Evolutionary conservation across 1,140 invertebrate species (phyloP).

Genomic region (Bombus difficillimus): DNA sequence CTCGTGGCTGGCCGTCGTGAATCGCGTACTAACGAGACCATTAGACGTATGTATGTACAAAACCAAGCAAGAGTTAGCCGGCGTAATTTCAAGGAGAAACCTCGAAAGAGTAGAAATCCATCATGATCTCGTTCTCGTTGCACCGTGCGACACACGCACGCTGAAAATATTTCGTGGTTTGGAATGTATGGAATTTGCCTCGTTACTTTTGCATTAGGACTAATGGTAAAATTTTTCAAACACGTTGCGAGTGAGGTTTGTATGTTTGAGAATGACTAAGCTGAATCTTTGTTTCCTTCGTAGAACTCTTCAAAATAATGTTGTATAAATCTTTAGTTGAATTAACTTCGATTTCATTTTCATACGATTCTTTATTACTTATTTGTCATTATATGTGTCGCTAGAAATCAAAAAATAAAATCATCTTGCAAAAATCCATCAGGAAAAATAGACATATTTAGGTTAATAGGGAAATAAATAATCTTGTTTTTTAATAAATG

Average conservation of each 20-base stretch:
- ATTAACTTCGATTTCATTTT: too few relatives aligned
- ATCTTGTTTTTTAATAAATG: background rate
- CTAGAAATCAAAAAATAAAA: background rate
- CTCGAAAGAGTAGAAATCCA: slow-evolving; percentile 29
- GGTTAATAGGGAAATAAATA: background rate
- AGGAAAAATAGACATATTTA: background rate
- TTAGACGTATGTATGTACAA: slow-evolving; percentile 15
- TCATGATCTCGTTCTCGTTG: slow-evolving; percentile 24
- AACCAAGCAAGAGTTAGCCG: background rate
- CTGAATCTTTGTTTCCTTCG: background rate
- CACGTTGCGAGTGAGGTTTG: background rate
- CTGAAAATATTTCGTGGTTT: background rate
- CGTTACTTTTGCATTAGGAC: background rate
- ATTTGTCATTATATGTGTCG: too few relatives aligned
- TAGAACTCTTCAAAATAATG: background rate
- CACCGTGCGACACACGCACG: background rate
- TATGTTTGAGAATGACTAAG: too few relatives aligned
- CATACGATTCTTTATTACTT: too few relatives aligned
- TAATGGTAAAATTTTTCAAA: too few relatives aligned
- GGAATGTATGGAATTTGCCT: background rate
- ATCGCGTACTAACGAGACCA: slow-evolving; percentile 44
- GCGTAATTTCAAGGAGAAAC: slow-evolving; percentile 32
- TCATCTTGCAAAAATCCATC: background rate
- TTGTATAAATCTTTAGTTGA: too few relatives aligned
- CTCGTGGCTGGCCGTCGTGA: background rate